Percentiles rank a stretch among this genome's conserved stretches.
Evolutionary conservation across 2,888 invertebrate species (phyloP).

Genomic region (Shargacucullia verbasci): DNA sequence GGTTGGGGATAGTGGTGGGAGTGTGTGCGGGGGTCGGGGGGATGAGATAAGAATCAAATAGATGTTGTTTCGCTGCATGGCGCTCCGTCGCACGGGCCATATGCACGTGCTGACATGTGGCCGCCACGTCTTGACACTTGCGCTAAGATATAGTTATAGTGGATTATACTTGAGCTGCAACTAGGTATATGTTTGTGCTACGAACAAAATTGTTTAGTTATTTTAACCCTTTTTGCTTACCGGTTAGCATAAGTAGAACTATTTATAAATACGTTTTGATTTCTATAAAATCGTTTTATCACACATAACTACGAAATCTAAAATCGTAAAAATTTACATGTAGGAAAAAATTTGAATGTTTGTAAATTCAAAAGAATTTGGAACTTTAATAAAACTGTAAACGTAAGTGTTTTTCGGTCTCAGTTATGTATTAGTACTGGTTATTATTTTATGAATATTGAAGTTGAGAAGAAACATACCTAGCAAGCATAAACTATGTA

Average conservation of each 20-base stretch:
- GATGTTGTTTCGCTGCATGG: slow-evolving; percentile 88
- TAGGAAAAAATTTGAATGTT: too few species aligned
- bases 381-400: too few species aligned
- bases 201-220: slow-evolving; percentile 35
- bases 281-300: too few species aligned
- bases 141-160: slow-evolving; percentile 62
- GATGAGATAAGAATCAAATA: slow-evolving; percentile 88
- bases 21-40: slow-evolving; percentile 61
- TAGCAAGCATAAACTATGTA: slow-evolving; percentile 20
- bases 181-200: slow-evolving; percentile 30
- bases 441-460: slow-evolving; percentile 8
- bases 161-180: slow-evolving; percentile 49
- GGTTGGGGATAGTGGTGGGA: slow-evolving; percentile 54
- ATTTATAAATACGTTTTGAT: too few species aligned
- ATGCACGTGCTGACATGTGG: slow-evolving; percentile 82
- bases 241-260: too few species aligned
- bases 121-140: slow-evolving; percentile 82
- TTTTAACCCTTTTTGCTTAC: slow-evolving; percentile 25
- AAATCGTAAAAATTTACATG: too few species aligned
- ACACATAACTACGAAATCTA: too few species aligned
- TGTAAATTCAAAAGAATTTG: too few species aligned
- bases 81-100: slow-evolving; percentile 76
- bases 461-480: slow-evolving; percentile 5
- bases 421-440: too few species aligned
- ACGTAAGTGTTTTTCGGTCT: too few species aligned